Evolutionary conservation across 2,113 vertebrate species (phyloP).

Genomic region (Pangasianodon hypophthalmus): DNA sequence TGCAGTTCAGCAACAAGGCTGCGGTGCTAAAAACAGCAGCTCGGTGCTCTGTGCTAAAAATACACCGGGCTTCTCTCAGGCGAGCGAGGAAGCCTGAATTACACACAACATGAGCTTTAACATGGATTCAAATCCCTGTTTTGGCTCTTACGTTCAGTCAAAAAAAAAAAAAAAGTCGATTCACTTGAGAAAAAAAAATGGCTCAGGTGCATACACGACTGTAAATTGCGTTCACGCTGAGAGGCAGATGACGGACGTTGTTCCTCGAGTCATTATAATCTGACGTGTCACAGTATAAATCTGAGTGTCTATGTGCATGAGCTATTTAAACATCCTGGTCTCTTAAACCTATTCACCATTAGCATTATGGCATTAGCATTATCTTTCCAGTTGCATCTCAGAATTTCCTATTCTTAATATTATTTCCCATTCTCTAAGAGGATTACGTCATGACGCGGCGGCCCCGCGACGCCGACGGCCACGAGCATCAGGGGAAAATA

Average conservation of each 20-base stretch:
- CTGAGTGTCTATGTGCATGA: conserved; percentile 3
- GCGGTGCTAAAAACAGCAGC: conserved; percentile 66
- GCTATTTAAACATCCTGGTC: conserved; percentile 31
- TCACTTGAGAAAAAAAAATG: not conserved
- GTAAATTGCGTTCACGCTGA: conserved; percentile 31
- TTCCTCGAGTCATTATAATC: conserved; percentile 35
- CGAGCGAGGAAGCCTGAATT: conserved; percentile 7
- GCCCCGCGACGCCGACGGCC: conserved; percentile 62
- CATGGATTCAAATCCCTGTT: not conserved
- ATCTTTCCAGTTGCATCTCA: not conserved
- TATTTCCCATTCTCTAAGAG: conserved; percentile 48
- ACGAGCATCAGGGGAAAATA: conserved; percentile 68
- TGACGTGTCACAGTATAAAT: conserved; percentile 4
- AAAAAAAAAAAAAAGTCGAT: no score
- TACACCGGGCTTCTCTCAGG: conserved; percentile 39
- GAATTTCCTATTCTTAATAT: conserved; percentile 60
- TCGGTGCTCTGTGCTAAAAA: conserved; percentile 65
- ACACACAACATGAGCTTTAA: conserved; percentile 1
- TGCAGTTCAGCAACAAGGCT: conserved; percentile 54
- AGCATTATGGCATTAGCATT: not conserved
- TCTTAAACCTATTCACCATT: conserved; percentile 21
- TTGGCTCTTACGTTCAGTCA: not conserved
- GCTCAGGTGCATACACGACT: conserved; percentile 43
- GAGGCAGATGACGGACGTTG: conserved; percentile 30
- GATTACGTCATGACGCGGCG: conserved; percentile 64